Conservation (phyloP, 1,140 invertebrate species). For the Drosophila varians region DNA sequence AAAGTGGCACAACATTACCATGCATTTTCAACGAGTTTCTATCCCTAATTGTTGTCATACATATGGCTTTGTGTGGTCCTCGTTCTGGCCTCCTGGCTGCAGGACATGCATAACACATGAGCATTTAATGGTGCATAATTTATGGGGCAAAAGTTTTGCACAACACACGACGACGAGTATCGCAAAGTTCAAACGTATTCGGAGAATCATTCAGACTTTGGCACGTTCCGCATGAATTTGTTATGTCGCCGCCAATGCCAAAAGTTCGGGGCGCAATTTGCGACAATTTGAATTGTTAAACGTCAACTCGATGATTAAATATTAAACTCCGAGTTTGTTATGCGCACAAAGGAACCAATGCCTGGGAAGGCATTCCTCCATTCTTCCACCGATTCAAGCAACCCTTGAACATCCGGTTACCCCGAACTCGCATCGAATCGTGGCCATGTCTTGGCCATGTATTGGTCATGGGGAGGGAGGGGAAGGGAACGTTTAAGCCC, state of each 20-base stretch:
- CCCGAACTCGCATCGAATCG: slow-evolving; percentile 24
- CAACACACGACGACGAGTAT: slow-evolving; percentile 21
- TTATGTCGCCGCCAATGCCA: slow-evolving; percentile 41
- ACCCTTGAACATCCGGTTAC: slow-evolving; percentile 35
- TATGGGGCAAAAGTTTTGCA: slow-evolving; percentile 43
- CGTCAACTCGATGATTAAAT: slow-evolving; percentile 38
- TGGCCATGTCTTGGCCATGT: slow-evolving; percentile 23
- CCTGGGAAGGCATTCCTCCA: neutral
- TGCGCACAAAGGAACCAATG: slow-evolving; percentile 16
- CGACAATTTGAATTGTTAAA: slow-evolving; percentile 51
- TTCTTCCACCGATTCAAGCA: neutral
- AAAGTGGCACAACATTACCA: slow-evolving; percentile 18
- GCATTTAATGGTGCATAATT: slow-evolving; percentile 49
- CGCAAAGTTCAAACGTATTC: slow-evolving; percentile 40
- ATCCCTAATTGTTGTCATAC: slow-evolving; percentile 36
- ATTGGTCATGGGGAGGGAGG: no score
- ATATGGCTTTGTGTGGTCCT: neutral
- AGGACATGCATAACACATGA: slow-evolving; percentile 36
- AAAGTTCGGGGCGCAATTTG: slow-evolving; percentile 51
- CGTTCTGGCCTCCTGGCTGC: neutral
- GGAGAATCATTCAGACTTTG: slow-evolving; percentile 49
- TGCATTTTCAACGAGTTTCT: slow-evolving; percentile 15
- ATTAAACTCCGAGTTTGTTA: slow-evolving; percentile 42
- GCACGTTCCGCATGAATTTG: slow-evolving; percentile 62
- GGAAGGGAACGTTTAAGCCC: slow-evolving; percentile 40